phyloP scores from a whole-genome alignment of 2,113 vertebrate genomes.

The Otolemur garnettii region DNA sequence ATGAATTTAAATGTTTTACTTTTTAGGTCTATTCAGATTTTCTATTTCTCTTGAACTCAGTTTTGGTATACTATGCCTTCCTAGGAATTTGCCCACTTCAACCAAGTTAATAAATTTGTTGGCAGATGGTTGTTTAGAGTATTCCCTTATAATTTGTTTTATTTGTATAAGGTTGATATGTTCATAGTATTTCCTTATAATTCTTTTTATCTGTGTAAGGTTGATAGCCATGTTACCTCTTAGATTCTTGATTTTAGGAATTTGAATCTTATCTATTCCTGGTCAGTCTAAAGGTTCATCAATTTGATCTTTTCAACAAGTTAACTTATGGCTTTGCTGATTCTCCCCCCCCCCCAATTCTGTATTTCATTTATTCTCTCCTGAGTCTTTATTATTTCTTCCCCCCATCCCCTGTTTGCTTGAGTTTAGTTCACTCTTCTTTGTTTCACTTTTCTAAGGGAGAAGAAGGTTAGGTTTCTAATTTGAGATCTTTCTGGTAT shows the following conservation, averaged over 20 bases:
- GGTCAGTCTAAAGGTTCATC: not conserved
- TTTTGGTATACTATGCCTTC: not conserved
- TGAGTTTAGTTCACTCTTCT: not conserved
- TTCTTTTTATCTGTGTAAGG: not conserved
- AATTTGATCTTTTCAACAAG: not conserved
- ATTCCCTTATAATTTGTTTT: not conserved
- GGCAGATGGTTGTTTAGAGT: not conserved
- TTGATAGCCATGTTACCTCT: not conserved
- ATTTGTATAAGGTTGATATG: not conserved
- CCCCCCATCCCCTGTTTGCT: not conserved
- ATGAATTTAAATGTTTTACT: not conserved
- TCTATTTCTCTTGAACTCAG: not conserved
- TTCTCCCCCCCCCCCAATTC: not conserved
- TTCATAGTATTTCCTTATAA: not conserved
- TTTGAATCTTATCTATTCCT: not conserved
- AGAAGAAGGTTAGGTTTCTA: not conserved
- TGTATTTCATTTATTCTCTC: not conserved
- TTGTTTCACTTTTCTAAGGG: not conserved
- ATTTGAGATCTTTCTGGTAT: not conserved
- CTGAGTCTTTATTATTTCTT: not conserved
- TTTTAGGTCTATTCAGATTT: not conserved
- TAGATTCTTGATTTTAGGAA: not conserved
- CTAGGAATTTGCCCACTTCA: not conserved
- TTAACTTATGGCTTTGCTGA: not conserved
- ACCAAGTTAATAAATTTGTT: not conserved